These are phyloP conservation scores for Odontomyia ornata DNA, from an alignment of 2,888 invertebrate species.

Conservation along the genomic window DNA sequence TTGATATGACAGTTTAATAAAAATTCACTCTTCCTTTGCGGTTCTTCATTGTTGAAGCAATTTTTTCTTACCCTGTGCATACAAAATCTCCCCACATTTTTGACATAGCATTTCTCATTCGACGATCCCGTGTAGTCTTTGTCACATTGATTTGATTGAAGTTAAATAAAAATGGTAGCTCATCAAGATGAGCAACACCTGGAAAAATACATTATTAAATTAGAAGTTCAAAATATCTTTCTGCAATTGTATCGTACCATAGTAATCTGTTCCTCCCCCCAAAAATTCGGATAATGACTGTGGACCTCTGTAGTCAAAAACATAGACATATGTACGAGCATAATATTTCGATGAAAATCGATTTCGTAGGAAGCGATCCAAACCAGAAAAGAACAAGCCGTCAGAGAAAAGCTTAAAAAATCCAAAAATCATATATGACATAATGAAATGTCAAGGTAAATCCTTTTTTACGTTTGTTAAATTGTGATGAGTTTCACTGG, in stretches of 20 bases:
- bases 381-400: not conserved
- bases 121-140: not conserved
- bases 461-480: constrained; percentile 22
- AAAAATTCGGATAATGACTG: not conserved
- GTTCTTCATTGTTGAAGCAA: no score
- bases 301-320: constrained; percentile 1
- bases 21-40: no score
- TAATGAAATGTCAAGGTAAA: not conserved
- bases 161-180: not conserved
- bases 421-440: no score
- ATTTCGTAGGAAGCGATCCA: constrained; percentile 3
- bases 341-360: not conserved
- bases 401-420: not conserved
- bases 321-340: constrained; percentile 6
- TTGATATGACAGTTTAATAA: no score
- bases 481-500: not conserved
- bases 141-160: not conserved
- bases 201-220: not conserved
- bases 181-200: not conserved
- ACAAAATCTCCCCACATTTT: not conserved
- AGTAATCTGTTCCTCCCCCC: not conserved
- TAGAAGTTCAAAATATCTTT: not conserved
- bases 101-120: not conserved
- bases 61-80: not conserved
- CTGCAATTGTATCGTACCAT: not conserved